Percentiles rank a stretch among this genome's conserved stretches.
These are phyloP conservation scores for Callionymus lyra DNA, from an alignment of 2,113 vertebrate genomes.

Conservation along the genomic window DNA sequence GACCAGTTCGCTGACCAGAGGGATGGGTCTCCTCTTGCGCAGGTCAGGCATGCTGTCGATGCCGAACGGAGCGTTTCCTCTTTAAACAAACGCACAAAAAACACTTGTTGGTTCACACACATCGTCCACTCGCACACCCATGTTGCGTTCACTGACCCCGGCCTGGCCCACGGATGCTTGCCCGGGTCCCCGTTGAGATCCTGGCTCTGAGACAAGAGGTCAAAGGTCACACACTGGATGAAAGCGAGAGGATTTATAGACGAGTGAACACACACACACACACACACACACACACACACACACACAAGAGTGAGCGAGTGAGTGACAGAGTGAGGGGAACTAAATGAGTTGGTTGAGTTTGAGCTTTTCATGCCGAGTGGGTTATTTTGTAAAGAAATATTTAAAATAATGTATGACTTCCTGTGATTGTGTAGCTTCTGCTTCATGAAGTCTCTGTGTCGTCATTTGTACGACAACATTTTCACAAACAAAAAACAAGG, in stretches of 20 bases:
- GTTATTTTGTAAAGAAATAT: no score
- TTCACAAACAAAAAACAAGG: no score
- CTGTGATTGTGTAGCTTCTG: background rate
- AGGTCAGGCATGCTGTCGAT: conserved; percentile 96
- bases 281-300: conserved; percentile 1
- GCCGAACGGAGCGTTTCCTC: conserved; percentile 82
- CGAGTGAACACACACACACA: conserved; percentile 16
- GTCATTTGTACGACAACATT: no score
- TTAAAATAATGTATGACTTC: background rate
- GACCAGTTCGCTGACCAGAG: conserved; percentile 94
- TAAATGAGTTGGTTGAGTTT: conserved; percentile 58
- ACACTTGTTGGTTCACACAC: background rate
- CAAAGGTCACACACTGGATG: conserved; percentile 18
- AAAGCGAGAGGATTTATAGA: background rate
- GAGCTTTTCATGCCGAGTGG: conserved; percentile 23
- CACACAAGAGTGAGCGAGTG: conserved; percentile 6
- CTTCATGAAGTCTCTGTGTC: no score
- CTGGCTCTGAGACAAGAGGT: conserved; percentile 58
- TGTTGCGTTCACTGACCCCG: conserved; percentile 74
- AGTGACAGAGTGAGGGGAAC: background rate
- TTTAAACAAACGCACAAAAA: conserved; percentile 40
- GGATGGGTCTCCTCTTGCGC: conserved; percentile 83
- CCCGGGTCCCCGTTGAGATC: conserved; percentile 71
- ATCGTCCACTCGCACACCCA: background rate
- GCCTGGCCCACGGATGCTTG: conserved; percentile 79